Evolutionary conservation across 2,888 invertebrate genomes (phyloP).

Genomic region (Stictocephala bisonia): DNA sequence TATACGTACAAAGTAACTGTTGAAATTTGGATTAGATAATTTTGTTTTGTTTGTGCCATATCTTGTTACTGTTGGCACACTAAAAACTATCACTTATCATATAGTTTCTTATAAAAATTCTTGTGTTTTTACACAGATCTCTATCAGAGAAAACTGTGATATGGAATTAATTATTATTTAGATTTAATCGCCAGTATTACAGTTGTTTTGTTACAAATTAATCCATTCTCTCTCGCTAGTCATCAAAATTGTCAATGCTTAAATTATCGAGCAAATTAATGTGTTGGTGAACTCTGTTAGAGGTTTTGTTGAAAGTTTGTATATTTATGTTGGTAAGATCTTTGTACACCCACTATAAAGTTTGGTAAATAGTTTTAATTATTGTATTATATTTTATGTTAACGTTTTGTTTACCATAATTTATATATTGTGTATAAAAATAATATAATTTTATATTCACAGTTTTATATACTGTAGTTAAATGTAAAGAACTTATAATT

Average conservation of each 20-base stretch:
- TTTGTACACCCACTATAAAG: conserved; percentile 23
- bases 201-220: background rate
- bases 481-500: conserved; percentile 28
- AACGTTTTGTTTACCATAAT: conserved; percentile 37
- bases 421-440: conserved; percentile 21
- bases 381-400: conserved; percentile 26
- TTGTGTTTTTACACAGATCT: conserved; percentile 1
- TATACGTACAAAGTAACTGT: background rate
- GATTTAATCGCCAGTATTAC: conserved; percentile 21
- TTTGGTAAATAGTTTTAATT: conserved; percentile 30
- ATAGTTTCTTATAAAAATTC: background rate
- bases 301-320: conserved; percentile 11
- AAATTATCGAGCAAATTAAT: background rate
- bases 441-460: conserved; percentile 39
- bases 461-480: conserved; percentile 36
- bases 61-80: conserved; percentile 1
- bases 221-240: conserved; percentile 16
- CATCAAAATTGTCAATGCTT: conserved; percentile 31
- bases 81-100: background rate
- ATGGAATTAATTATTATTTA: too few species aligned
- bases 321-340: conserved; percentile 26
- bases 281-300: too few species aligned
- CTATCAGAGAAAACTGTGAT: conserved; percentile 17
- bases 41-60: conserved; percentile 23
- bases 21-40: background rate